Conservation (phyloP, 2,888 invertebrate species). For the Criorhina ranunculi region DNA sequence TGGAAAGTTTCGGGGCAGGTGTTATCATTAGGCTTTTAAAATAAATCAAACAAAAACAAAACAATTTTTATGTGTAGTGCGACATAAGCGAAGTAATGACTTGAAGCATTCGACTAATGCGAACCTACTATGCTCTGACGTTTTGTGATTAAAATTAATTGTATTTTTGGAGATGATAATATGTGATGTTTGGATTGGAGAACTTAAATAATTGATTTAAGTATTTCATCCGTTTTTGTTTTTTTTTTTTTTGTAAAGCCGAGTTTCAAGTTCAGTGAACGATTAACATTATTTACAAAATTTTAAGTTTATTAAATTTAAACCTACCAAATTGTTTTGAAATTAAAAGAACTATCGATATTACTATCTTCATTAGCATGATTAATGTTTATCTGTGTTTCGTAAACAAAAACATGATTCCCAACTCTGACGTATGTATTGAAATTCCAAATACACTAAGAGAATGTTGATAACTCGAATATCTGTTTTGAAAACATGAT, state of each 20-base stretch:
- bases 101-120: background rate
- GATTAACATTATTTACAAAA: background rate
- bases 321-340: background rate
- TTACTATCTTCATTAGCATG: constrained; percentile 6
- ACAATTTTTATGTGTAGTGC: background rate
- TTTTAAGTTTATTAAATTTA: background rate
- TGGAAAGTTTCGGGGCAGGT: constrained; percentile 25
- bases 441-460: background rate
- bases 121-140: background rate
- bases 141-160: background rate
- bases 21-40: constrained; percentile 14
- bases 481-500: background rate
- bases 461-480: background rate
- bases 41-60: background rate
- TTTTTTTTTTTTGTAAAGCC: background rate
- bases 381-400: constrained; percentile 16
- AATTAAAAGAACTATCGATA: background rate
- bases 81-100: background rate
- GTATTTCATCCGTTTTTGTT: too few species aligned
- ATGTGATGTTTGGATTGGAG: background rate
- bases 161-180: background rate
- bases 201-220: background rate
- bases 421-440: background rate
- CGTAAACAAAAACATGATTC: constrained; percentile 10
- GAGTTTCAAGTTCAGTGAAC: constrained; percentile 12